Conservation (phyloP, 2,113 vertebrate species). For the Sorex araneus region DNA sequence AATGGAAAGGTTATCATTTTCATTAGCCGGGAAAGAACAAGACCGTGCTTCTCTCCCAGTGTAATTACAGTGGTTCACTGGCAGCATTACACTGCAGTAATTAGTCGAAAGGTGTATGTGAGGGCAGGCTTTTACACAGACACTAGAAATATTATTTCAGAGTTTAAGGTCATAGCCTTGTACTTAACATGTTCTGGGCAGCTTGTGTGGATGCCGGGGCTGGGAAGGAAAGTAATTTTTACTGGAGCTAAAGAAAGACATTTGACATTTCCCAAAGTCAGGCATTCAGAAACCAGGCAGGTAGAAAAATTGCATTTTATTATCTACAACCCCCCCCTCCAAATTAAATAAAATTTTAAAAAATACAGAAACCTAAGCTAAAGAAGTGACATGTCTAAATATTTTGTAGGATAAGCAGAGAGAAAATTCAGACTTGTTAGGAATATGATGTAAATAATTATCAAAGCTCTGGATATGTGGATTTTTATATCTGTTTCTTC, state of each 20-base stretch:
- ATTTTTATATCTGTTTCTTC: conserved; percentile 64
- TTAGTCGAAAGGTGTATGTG: conserved; percentile 79
- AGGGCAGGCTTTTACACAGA: conserved; percentile 70
- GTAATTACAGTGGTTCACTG: conserved; percentile 75
- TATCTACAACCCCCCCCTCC: conserved; percentile 34
- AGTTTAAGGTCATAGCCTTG: conserved; percentile 81
- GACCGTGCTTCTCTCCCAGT: conserved; percentile 62
- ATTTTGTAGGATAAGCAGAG: conserved; percentile 80
- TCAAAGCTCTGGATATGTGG: conserved; percentile 58
- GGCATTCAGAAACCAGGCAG: conserved; percentile 80
- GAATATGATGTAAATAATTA: conserved; percentile 64
- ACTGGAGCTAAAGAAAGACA: conserved; percentile 79
- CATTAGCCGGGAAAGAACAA: conserved; percentile 78
- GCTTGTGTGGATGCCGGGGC: background rate
- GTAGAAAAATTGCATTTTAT: conserved; percentile 80
- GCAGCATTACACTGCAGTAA: conserved; percentile 49
- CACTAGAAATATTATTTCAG: conserved; percentile 80
- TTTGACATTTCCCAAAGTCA: conserved; percentile 81
- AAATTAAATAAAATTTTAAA: no score
- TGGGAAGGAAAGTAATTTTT: conserved; percentile 68
- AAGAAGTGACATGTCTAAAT: conserved; percentile 78
- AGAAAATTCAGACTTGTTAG: conserved; percentile 74
- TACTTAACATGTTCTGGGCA: conserved; percentile 84
- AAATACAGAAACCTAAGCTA: conserved; percentile 55
- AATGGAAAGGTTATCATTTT: conserved; percentile 82